A percentile compares a stretch with the other conserved stretches of the same genome.
Evolutionary conservation across 2,888 invertebrate species (phyloP).

Genomic region (Megaustenia siamemsis): DNA sequence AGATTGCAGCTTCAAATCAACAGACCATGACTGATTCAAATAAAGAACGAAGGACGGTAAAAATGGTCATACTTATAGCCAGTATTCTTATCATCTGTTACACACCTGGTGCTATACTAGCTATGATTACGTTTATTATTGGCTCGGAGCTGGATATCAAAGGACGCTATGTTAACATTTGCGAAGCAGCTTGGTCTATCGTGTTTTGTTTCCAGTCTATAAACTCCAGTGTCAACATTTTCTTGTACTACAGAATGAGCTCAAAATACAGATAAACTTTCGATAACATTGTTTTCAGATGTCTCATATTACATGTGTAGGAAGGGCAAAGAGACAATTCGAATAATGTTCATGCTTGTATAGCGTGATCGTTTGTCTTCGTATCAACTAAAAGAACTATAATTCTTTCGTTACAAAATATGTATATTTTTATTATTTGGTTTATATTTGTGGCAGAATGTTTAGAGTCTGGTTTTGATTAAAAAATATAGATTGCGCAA

Average conservation of each 20-base stretch:
- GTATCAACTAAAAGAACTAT: no score
- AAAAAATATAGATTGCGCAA: no score
- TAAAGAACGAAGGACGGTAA: neutral
- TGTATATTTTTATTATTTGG: no score
- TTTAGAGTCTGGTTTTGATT: no score
- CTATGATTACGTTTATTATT: neutral
- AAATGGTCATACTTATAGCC: slow-evolving; percentile 28
- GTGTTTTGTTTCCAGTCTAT: neutral
- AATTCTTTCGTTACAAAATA: no score
- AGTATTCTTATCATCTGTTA: slow-evolving; percentile 17
- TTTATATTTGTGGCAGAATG: no score
- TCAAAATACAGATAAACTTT: slow-evolving; percentile 28
- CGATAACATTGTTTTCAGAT: neutral
- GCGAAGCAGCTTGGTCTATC: neutral
- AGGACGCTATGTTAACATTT: neutral
- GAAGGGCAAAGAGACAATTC: no score
- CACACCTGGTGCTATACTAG: neutral
- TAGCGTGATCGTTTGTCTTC: no score
- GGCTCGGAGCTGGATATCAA: neutral
- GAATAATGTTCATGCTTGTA: no score
- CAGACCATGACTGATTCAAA: neutral
- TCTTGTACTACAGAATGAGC: slow-evolving; percentile 27
- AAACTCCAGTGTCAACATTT: slow-evolving; percentile 35
- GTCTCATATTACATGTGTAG: no score
- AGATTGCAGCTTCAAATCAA: neutral